Evolutionary conservation across 2,888 invertebrate genomes (phyloP), one percentile per base, ranked within the genome.

Genomic region (Thysanoteuthis rhombus): DNA sequence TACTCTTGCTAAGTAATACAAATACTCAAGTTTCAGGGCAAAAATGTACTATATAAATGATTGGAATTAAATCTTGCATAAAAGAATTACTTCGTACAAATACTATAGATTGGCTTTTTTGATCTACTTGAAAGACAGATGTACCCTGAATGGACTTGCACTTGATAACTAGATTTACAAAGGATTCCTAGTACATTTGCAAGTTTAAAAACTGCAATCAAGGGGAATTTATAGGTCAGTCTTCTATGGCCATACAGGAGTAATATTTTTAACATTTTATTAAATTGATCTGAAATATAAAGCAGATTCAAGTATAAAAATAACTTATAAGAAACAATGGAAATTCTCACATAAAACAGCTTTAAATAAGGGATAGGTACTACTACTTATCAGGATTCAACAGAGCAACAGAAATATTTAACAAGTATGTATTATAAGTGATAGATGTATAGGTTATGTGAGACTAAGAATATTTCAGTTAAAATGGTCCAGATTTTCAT

Each of bases 331-430:
- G 75, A 75, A 75, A 75, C 75, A 75, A 75, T 75, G 75, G 75
- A n/a, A 75, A 75, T n/a, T 10, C 75, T 75, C 16, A 75, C 32
- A n/a, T 75, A 52, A 52, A 52, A 52, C 19, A 52, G 25, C 25
- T 52, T 52, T 52, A 52, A 52, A 52, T 25, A 75, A n/a, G n/a
- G 75, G 75, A 75, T 75, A 32, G 75, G 75, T 75, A n/a, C n/a
- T 75, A n/a, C n/a, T 75, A 75, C 75, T 75, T 75, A 75, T 75
- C 75, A 75, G 75, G 75, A n/a, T n/a, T n/a, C n/a, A 75, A 75
- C 75, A 75, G 75, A n/a, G 75, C 75, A 75, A 75, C 75, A 75
- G 75, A 75, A 75, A 32, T 75, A 75, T 75, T 75, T 75, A n/a
- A 75, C n/a, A 75, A 75, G 16, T n/a, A 75, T 16, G 19, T n/a